These are phyloP conservation scores for Tiphia femorata DNA, from an alignment of 2,888 invertebrate genomes.

Conservation along the genomic window DNA sequence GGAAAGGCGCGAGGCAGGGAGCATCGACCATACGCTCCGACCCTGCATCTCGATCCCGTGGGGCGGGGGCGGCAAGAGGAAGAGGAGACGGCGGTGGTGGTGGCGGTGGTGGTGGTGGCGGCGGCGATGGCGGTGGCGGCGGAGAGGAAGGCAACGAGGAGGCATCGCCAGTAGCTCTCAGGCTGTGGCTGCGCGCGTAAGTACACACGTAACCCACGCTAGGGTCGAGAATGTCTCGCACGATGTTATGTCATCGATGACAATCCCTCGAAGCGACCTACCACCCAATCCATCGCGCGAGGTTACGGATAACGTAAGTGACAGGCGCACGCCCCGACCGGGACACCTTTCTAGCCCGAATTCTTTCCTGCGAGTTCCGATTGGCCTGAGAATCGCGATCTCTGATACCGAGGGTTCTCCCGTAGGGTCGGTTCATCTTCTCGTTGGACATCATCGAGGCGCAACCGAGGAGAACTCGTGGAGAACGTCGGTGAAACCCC, in stretches of 20 bases:
- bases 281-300: background rate
- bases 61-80: slow-evolving; percentile 48
- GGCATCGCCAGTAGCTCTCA: slow-evolving; percentile 63
- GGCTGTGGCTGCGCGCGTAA: slow-evolving; percentile 55
- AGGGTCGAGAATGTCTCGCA: slow-evolving; percentile 15
- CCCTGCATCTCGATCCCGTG: slow-evolving; percentile 36
- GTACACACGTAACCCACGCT: slow-evolving; percentile 36
- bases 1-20: background rate
- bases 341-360: no score
- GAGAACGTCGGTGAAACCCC: no score
- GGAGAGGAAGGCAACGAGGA: slow-evolving; percentile 52
- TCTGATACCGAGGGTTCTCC: no score
- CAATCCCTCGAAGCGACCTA: slow-evolving; percentile 25
- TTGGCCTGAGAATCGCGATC: no score
- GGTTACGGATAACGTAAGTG: slow-evolving; percentile 9
- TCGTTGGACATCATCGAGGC: background rate
- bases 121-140: slow-evolving; percentile 63
- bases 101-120: slow-evolving; percentile 32
- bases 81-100: slow-evolving; percentile 18
- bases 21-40: no score
- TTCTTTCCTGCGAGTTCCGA: no score
- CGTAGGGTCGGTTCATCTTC: no score
- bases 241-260: slow-evolving; percentile 50
- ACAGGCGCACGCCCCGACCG: background rate
- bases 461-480: no score